These are phyloP conservation scores for Anticlea derivata DNA, from an alignment of 2,888 invertebrate species.

Conservation along the genomic window DNA sequence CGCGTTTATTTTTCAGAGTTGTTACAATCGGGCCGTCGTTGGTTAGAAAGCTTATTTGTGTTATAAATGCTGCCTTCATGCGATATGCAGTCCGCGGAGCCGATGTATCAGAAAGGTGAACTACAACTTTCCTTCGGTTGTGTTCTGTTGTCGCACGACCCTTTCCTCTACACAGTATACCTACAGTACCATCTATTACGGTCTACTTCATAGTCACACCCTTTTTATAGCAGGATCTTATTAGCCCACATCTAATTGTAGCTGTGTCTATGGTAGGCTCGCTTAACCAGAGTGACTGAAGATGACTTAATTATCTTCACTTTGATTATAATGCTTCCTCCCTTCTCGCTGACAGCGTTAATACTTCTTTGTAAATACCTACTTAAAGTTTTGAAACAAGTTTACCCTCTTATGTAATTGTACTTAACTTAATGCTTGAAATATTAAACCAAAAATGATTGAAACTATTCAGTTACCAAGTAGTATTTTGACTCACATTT, in stretches of 20 bases:
- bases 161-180: conserved; percentile 29
- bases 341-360: conserved; percentile 17
- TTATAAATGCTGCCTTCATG: conserved; percentile 71
- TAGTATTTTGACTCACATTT: too few relatives aligned
- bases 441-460: too few relatives aligned
- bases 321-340: conserved; percentile 15
- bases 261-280: not conserved
- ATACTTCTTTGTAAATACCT: conserved; percentile 1
- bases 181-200: conserved; percentile 11
- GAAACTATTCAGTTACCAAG: too few relatives aligned
- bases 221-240: not conserved
- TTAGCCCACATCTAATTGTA: too few relatives aligned
- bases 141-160: conserved; percentile 36
- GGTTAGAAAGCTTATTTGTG: conserved; percentile 78
- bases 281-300: conserved; percentile 13
- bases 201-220: conserved; percentile 29
- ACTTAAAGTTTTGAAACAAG: not conserved
- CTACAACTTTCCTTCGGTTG: conserved; percentile 40
- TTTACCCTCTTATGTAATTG: not conserved
- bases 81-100: conserved; percentile 72
- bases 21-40: conserved; percentile 62
- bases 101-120: conserved; percentile 78
- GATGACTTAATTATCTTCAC: conserved; percentile 18
- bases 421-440: too few relatives aligned
- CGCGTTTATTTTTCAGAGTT: conserved; percentile 79